A percentile compares a stretch with the other conserved stretches of the same genome.
Evolutionary conservation across 2,888 invertebrate species (phyloP).

Genomic region (Melieria omissa): DNA sequence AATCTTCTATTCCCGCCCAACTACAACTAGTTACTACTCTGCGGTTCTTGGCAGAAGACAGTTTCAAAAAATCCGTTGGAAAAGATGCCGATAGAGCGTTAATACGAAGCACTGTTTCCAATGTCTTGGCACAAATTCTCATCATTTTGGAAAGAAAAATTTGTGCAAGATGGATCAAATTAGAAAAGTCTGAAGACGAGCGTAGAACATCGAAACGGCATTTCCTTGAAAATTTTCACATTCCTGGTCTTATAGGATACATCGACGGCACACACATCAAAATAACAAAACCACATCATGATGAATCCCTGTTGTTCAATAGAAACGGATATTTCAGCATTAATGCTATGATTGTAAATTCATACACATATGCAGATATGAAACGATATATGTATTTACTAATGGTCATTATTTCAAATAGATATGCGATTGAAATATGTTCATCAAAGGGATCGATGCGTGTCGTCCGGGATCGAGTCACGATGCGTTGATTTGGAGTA

Average conservation of each 20-base stretch:
- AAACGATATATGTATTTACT: background rate
- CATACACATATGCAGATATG: background rate
- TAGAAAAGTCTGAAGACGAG: background rate
- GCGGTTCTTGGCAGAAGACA: slow-evolving; percentile 8
- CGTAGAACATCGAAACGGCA: background rate
- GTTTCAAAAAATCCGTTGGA: background rate
- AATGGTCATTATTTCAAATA: background rate
- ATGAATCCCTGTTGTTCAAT: background rate
- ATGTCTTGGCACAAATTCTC: background rate
- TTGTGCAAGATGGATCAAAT: background rate
- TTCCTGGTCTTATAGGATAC: background rate
- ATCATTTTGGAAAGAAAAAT: too few species aligned
- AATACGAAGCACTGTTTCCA: background rate
- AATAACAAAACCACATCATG: background rate
- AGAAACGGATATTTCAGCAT: background rate
- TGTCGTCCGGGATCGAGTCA: slow-evolving; percentile 13
- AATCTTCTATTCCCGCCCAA: background rate
- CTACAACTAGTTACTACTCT: background rate
- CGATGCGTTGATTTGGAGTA: slow-evolving; percentile 29
- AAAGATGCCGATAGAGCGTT: background rate
- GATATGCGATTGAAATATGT: background rate
- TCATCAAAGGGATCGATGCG: background rate
- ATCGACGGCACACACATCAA: slow-evolving; percentile 9
- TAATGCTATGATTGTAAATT: background rate
- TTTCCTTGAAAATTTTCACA: background rate